A percentile compares a stretch with the other conserved stretches of the same genome.
phyloP scores from a whole-genome alignment of 2,888 invertebrate genomes.

The Cephus rjabovi region DNA sequence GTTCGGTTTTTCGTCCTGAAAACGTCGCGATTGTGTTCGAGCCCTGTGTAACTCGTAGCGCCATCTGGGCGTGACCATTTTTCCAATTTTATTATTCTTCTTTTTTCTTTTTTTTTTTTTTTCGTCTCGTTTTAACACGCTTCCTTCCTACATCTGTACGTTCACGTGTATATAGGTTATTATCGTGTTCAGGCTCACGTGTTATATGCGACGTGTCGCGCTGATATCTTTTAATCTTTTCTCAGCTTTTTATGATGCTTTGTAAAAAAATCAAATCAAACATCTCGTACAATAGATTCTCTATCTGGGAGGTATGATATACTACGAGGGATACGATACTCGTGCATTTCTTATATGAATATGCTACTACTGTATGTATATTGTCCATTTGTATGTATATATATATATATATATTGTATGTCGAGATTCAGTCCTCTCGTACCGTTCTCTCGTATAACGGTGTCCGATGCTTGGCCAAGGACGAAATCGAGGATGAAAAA shows the following conservation, averaged over 20 bases:
- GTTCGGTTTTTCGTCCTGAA: slow-evolving; percentile 57
- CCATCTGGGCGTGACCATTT: slow-evolving; percentile 44
- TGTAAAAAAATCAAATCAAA: neutral
- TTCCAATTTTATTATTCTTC: slow-evolving; percentile 28
- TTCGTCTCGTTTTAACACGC: slow-evolving; percentile 13
- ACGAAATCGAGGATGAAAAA: neutral
- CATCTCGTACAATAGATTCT: neutral
- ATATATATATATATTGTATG: neutral
- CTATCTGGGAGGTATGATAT: neutral
- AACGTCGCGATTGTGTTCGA: slow-evolving; percentile 48
- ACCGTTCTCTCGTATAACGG: neutral
- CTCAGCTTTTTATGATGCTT: neutral
- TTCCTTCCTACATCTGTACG: too few relatives aligned
- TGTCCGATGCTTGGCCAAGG: neutral
- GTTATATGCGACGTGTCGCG: neutral
- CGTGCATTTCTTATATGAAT: neutral
- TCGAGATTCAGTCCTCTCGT: neutral
- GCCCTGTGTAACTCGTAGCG: slow-evolving; percentile 35
- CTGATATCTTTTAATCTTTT: neutral
- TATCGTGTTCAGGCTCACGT: neutral
- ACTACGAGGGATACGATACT: neutral
- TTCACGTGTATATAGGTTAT: neutral
- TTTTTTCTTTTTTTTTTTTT: slow-evolving; percentile 17
- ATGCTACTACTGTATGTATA: neutral
- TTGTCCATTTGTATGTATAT: neutral